Base-by-base conservation (phyloP, 2,888 invertebrate species). In the Xestia sexstrigata region DNA sequence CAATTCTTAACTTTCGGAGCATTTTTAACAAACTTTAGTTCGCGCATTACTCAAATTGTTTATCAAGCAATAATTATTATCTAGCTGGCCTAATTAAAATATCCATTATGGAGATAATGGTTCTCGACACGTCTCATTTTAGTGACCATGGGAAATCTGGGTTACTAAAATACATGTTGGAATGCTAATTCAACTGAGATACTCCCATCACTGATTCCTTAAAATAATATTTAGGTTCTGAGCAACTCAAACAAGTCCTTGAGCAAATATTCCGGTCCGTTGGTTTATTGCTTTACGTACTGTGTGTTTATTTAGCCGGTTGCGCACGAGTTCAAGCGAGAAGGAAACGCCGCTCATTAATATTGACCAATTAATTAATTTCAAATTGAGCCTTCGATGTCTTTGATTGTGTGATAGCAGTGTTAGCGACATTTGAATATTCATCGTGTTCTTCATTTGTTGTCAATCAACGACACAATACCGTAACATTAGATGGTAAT, bases 281-380 rank as follows among this genome's bases (percentile, higher is more conserved):
- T 90, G 88, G 87, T 82, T 88, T 86, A 88, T 89, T 88, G 88
- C 90, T 89, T 89, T 90, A 88, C 79, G 80, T 85, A 85, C 86
- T 83, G 78, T 74, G 71, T 84, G 85, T 90, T 92, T 89, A 90
- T 86, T 89, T 88, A 84, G 89, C 87, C 87, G 87, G 89, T 92
- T 91, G 93, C 92, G 89, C 90, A 89, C 85, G 90, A 91, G 89
- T 86, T 90, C 88, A 91, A 85, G 90, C 90, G 89, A 90, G 87
- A 90, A 92, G 92, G 92, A 92, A 92, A 92, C 87, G 69, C 82
- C 69, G 85, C 79, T 87, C 88, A 87, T 87, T 88, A 88, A 81
- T 87, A 88, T 91, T 91, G 82, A 88, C 85, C 82, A 89, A 92
- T 90, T 89, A 88, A 90, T 89, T 89, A 82, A 87, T 90, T 89